A percentile compares a stretch with the other conserved stretches of the same genome.
These are phyloP conservation scores for Thomomys bottae DNA, from an alignment of 2,113 vertebrate genomes.

Conservation along the genomic window DNA sequence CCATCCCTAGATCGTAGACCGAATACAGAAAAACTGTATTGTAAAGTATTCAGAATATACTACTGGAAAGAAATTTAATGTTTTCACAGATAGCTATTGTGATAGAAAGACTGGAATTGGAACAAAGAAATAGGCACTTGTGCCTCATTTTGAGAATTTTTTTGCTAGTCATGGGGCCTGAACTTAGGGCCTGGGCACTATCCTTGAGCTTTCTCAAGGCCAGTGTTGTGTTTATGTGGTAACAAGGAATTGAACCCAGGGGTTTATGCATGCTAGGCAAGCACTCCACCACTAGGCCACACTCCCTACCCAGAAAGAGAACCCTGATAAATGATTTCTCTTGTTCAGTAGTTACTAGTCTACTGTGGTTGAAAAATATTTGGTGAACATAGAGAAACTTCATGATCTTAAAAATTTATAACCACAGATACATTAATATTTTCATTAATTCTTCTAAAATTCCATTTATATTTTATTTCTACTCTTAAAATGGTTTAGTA, in stretches of 20 bases:
- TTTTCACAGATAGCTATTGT: background rate
- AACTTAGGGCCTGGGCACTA: no score
- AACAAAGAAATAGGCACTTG: background rate
- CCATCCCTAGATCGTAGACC: no score
- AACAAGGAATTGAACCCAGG: no score
- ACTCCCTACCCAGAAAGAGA: no score
- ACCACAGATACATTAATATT: background rate
- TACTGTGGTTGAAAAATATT: background rate
- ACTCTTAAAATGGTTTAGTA: background rate
- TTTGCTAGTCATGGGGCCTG: no score
- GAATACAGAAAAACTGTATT: no score
- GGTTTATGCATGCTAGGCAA: no score
- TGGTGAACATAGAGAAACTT: background rate
- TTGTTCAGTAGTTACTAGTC: background rate
- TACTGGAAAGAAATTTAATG: background rate
- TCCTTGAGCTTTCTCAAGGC: no score
- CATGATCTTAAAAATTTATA: background rate
- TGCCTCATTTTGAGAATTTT: no score
- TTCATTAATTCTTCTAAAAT: slow-evolving; percentile 44
- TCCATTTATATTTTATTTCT: background rate
- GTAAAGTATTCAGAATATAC: background rate
- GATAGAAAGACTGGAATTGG: background rate
- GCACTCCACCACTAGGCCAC: no score
- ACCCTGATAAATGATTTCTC: background rate
- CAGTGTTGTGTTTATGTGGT: no score